Evolutionary conservation across 2,113 vertebrate species (phyloP).

Genomic region (Amphiprion ocellaris): DNA sequence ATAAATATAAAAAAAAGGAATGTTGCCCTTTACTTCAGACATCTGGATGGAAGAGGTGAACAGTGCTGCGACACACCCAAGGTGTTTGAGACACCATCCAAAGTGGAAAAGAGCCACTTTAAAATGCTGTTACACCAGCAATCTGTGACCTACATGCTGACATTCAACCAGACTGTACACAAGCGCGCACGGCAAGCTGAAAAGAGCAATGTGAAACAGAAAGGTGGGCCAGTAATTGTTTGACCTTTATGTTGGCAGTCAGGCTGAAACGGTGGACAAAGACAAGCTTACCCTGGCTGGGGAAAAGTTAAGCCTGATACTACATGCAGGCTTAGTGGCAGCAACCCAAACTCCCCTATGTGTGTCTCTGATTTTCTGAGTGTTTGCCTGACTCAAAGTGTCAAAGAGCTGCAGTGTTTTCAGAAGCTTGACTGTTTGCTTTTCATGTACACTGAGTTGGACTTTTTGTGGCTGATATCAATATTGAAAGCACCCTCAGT

Average conservation of each 20-base stretch:
- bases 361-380: slow-evolving; percentile 18
- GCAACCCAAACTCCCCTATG: slow-evolving; percentile 28
- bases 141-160: slow-evolving; percentile 70
- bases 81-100: slow-evolving; percentile 8
- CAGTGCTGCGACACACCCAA: neutral
- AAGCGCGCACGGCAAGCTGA: slow-evolving; percentile 22
- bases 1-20: neutral
- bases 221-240: slow-evolving; percentile 76
- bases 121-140: slow-evolving; percentile 58
- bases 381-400: slow-evolving; percentile 33
- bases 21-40: slow-evolving; percentile 12
- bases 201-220: slow-evolving; percentile 71
- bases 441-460: neutral
- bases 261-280: slow-evolving; percentile 70
- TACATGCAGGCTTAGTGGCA: slow-evolving; percentile 40
- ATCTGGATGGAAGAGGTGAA: slow-evolving; percentile 30
- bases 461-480: neutral
- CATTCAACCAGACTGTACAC: slow-evolving; percentile 64
- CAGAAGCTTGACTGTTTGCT: neutral
- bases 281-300: slow-evolving; percentile 65
- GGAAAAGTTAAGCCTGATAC: slow-evolving; percentile 65
- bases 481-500: neutral
- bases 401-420: slow-evolving; percentile 17
- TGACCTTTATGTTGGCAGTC: slow-evolving; percentile 76
- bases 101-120: slow-evolving; percentile 65